Evolutionary conservation across 2,113 vertebrate species (phyloP).

Genomic region (Fregata magnificens): DNA sequence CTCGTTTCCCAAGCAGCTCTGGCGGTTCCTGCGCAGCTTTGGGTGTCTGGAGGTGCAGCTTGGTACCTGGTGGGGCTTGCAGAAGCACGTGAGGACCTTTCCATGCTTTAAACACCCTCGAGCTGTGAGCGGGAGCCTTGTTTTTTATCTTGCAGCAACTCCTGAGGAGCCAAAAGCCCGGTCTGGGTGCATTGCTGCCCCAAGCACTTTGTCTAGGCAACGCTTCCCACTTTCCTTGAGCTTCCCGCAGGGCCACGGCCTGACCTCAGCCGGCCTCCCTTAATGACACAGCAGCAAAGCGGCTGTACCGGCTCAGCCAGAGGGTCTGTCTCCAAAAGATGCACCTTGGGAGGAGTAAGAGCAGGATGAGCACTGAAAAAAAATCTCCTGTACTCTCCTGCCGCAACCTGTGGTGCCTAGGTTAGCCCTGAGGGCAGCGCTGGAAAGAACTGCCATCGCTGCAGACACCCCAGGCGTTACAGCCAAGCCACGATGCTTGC

Average conservation of each 20-base stretch:
- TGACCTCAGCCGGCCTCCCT: neutral
- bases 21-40: neutral
- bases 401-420: accelerated
- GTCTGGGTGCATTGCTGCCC: neutral
- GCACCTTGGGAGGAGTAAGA: neutral
- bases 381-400: neutral
- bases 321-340: neutral
- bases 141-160: too few relatives aligned
- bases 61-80: accelerated
- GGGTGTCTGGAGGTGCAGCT: neutral
- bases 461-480: accelerated
- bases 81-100: neutral
- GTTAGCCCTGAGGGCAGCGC: neutral
- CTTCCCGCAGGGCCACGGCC: neutral
- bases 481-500: neutral
- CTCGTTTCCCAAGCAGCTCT: accelerated
- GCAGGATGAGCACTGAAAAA: neutral
- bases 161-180: neutral
- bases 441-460: neutral
- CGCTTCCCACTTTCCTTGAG: neutral
- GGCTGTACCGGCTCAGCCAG: neutral
- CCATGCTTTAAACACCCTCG: neutral
- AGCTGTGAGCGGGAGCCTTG: accelerated
- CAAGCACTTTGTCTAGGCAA: accelerated
- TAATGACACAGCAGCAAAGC: accelerated